Base-by-base conservation (phyloP, 2,888 invertebrate genomes). In the Masnerella sp. region DNA sequence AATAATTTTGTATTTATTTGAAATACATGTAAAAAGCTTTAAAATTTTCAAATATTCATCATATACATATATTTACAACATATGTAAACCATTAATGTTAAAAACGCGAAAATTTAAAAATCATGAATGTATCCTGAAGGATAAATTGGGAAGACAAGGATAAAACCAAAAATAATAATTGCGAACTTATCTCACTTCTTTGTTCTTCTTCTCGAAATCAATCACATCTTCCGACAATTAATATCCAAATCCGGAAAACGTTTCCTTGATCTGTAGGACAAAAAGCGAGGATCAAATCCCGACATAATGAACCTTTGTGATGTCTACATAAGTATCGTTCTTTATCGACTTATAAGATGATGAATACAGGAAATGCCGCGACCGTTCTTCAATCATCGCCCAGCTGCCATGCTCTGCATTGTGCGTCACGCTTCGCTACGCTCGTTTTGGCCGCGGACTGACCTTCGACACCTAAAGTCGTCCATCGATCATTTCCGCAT, bases 361-460 rank as follows among this genome's bases (percentile, higher is more conserved):
- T 81, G 83, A 80, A 83, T 81, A 80, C 80, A 85, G 85, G 85
- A 86, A 86, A 82, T 80, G 76, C 80, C 78, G 73, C 69, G 71
- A 82, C 79, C 79, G 81, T 81, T 74, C 71, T 74, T 80, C 64
- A 85, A 85, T 84, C 83, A 86, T 86, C 86, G 82, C 82, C 82
- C 67, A 45, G 40, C 56, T 65, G 78, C n/a, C n/a, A n/a, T n/a
- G n/a, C n/a, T n/a, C n/a, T n/a, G 77, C 80, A 82, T 84, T 81
- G 83, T 83, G 81, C 78, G 82, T 80, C 81, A 81, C 71, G 78
- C 74, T 59, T 22, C 25, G 34, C 65, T 69, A 68, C 56, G 54
- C 61, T 32, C 32, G 52, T 77, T 77, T 75, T 72, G 72, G 72
- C 67, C 62, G 72, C 45, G 51, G 12, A 11, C 75, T 25, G 68